Evolutionary conservation across 2,113 vertebrate genomes (phyloP), one percentile per base, ranked within the genome.

Genomic region (Pollachius pollachius): DNA sequence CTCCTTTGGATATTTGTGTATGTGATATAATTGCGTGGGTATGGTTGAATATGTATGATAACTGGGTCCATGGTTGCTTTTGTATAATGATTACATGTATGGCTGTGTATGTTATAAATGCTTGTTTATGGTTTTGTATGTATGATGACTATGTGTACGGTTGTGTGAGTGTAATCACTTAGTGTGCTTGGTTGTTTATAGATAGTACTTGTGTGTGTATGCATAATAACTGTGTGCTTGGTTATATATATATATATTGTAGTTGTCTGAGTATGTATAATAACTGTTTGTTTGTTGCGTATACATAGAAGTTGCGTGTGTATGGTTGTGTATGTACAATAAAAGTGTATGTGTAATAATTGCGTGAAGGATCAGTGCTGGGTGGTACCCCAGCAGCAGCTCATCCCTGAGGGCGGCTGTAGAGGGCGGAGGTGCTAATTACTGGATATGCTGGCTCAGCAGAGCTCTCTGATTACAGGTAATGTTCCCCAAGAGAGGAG

Each of bases 401-500:
- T 69, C 75, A 74, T 87, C 89, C 82, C 78, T 62, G 18, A 52
- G 86, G 88, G 86, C 87, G 62, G 67, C 73, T 70, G 81, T 71
- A 73, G 81, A 90, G 89, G 87, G 85, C 84, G 87, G 84, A 76
- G 85, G 85, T 91, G 88, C 89, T 93, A 91, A 92, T 92, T 91
- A 91, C 83, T 89, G 84, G 79, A 85, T 89, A 84, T 80, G 83
- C 88, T 1, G 73, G 81, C 80, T 92, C 91, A 91, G 91, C 90
- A 87, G 75, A 92, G 83, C 72, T 73, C 80, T 89, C 84, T 88
- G 86, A 90, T 92, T 87, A 85, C 77, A 77, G 73, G 78, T 90
- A 92, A 92, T 90, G 86, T 88, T 88, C 89, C 88, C 85, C 69
- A 83, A 82, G 79, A 81, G 73, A 77, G 68, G 37, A 73, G 87